Evolutionary conservation across 1,140 invertebrate species (phyloP), one percentile per base, ranked within the genome.

Genomic region (Tribolium castaneum): DNA sequence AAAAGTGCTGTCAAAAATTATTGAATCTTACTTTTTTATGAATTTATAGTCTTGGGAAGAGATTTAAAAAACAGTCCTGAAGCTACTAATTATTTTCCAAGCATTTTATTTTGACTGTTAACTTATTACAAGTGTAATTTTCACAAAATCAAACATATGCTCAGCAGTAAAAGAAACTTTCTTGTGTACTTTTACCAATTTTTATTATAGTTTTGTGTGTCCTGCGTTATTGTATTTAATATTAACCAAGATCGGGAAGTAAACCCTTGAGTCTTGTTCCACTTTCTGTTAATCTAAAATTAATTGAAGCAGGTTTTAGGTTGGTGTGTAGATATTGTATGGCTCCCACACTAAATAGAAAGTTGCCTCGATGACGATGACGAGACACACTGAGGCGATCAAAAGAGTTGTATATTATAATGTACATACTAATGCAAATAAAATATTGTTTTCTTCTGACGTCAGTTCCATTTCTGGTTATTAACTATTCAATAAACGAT

Each of bases 231-330:
- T 39, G 1, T 45, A 45, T 45, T 30, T 45, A 45, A 10, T 6
- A 45, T 45, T 45, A 45, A 45, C 39, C 19, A 59, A 59, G 3
- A 66, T 39, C 30, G 30, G 59, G 59, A 66, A 66, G 59, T 66
- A 30, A 66, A 66, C 59, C 59, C 59, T 66, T 66, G 59, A 66
- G 59, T 35, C 25, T 25, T 66, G 59, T 66, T 66, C 59, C 59
- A 66, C 59, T 66, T 66, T 66, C 59, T n/a, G 59, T 66, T 66
- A 35, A 66, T 66, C 25, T 35, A 66, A 66, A 25, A 66, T 66
- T 66, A 66, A 66, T 66, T 66, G 59, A 66, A 66, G 22, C 59
- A n/a, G n/a, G 59, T 66, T 66, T 22, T 16, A 30, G 59, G 59
- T 12, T 66, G 25, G 25, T 30, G 25, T 30, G 25, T 30, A 30